Conservation (phyloP, 2,797 vertebrate species). For the Phoebastria nigripes region DNA sequence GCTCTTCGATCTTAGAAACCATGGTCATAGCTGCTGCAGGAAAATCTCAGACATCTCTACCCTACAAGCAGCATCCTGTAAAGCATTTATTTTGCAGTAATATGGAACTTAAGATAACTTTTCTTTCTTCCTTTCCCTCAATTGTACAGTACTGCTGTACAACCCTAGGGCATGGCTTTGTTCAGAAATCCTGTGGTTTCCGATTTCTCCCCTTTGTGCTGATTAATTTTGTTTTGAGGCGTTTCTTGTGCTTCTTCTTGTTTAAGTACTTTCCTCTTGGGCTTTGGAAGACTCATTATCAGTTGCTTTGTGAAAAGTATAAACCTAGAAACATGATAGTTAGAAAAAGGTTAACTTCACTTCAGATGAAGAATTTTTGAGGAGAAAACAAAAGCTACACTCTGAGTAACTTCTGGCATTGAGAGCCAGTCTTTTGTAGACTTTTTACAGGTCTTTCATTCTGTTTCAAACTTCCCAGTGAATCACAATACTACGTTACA, state of each 20-base stretch:
- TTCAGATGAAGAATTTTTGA: not conserved
- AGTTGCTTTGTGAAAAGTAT: not conserved
- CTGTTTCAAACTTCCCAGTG: not conserved
- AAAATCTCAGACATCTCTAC: conserved; percentile 30
- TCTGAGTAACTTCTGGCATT: not conserved
- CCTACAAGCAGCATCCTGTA: conserved; percentile 46
- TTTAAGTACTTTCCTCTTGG: not conserved
- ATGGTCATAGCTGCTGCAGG: conserved; percentile 8
- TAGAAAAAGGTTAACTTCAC: not conserved
- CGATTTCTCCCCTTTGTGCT: conserved; percentile 46
- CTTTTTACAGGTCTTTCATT: not conserved
- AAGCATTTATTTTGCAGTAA: conserved; percentile 30
- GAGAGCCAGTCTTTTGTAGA: not conserved
- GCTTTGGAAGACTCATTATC: not conserved
- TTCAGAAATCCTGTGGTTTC: conserved; percentile 51
- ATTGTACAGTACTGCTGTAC: conserved; percentile 6
- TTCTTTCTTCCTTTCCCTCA: conserved; percentile 30
- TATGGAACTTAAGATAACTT: conserved; percentile 46
- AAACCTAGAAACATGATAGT: not conserved
- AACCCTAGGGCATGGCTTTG: conserved; percentile 50
- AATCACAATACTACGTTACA: not conserved
- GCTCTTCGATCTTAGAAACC: conserved; percentile 19
- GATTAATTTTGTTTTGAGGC: conserved; percentile 49
- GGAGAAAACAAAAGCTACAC: not conserved
- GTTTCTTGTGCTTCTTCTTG: conserved; percentile 9